Base-by-base conservation (phyloP, 2,797 vertebrate genomes). In the Ceyx erithaca region DNA sequence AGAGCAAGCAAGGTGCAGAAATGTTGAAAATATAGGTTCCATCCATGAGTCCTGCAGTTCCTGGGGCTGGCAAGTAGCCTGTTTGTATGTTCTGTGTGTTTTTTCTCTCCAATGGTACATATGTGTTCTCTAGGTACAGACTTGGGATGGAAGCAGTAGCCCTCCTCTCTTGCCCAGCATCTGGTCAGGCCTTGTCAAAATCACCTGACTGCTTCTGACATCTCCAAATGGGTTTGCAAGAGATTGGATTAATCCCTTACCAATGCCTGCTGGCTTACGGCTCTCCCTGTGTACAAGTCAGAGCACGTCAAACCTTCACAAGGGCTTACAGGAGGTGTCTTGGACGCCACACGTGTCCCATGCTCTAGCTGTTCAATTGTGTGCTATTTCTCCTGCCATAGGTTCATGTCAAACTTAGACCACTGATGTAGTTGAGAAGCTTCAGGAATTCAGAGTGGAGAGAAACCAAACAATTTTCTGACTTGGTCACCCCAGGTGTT, bases 41-140 rank as follows among this genome's bases (percentile, higher is more conserved):
- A 1, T 28, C 17, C 5, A 1, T 28, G 45, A 82, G 22, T 6
- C 20, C 15, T 49, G 18, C 7, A 18, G 25, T 45, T 45, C 51
- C 28, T 43, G 7, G 20, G 15, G n/a, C 37, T 80, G 66, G 26
- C 33, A 52, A 62, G 48, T 2, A 49, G 6, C 11, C 30, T 28
- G n/a, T 22, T 28, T 46, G 45, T 6, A 14, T 15, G 11, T 1
- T 2, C 15, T 37, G 43, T 20, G 18, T 52, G 25, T 5, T 46
- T 66, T 31, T 61, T 19, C 9, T 75, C 31, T 72, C 30, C 0
- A 1, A 14, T 49, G 35, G 10, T 71, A 14, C 0, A 0, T 10
- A 7, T 30, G 35, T 2, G 4, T 57, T 28, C 33, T 30, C 30
- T 31, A 62, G 71, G 46, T 85, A 45, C 43, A 78, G 52, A 18